Evolutionary conservation across 2,797 vertebrate genomes (phyloP).

Genomic region (Rousettus madagascariensis): DNA sequence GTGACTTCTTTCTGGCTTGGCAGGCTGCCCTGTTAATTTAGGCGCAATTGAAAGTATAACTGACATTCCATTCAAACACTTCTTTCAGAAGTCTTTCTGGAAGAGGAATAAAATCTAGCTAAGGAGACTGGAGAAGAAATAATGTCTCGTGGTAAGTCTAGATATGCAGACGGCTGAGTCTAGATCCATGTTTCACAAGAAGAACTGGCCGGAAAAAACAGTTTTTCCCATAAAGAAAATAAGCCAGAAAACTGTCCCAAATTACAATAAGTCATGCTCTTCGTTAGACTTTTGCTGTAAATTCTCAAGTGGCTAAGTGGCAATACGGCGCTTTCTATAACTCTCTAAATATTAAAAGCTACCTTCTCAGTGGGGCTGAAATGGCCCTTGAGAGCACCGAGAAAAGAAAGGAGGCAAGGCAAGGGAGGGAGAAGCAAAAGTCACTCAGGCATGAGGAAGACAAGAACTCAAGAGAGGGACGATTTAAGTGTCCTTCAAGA

Average conservation of each 20-base stretch:
- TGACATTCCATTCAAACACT: background rate
- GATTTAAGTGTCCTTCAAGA: background rate
- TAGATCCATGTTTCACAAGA: background rate
- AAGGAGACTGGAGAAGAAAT: background rate
- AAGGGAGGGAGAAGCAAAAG: background rate
- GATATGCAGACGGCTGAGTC: background rate
- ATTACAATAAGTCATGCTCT: background rate
- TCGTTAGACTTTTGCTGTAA: constrained; percentile 14
- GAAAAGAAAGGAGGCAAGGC: background rate
- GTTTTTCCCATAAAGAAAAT: background rate
- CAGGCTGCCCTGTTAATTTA: background rate
- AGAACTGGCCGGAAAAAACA: background rate
- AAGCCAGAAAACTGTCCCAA: background rate
- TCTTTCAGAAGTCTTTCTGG: background rate
- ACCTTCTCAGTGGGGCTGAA: background rate
- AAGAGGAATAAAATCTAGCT: background rate
- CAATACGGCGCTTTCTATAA: background rate
- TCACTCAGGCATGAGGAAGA: background rate
- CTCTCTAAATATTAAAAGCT: background rate
- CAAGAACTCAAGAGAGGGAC: background rate
- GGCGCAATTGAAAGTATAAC: background rate
- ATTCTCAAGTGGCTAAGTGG: background rate
- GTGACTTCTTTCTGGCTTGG: background rate
- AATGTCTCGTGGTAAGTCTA: background rate
- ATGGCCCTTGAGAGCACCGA: background rate